Conservation (phyloP, 1,140 invertebrate genomes). For the Dinothrombium tinctorium region DNA sequence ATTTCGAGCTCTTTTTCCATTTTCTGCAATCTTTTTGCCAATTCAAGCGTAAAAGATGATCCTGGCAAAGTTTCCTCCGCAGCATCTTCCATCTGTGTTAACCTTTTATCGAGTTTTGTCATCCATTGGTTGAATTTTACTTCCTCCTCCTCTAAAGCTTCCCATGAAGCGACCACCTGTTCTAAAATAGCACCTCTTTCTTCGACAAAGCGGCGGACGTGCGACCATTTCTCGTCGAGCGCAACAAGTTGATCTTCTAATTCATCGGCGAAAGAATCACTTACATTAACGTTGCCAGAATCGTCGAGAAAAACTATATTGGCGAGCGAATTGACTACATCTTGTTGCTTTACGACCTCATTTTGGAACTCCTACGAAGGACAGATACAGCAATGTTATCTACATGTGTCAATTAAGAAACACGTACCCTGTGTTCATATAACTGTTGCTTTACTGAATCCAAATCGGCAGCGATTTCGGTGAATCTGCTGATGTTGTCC, state of each 20-base stretch:
- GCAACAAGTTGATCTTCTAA: slow-evolving; percentile 63
- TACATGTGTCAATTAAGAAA: neutral
- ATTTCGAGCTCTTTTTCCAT: slow-evolving; percentile 6
- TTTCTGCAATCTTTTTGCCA: slow-evolving; percentile 4
- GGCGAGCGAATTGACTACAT: slow-evolving; percentile 49
- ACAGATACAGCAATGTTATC: neutral
- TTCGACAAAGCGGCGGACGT: slow-evolving; percentile 53
- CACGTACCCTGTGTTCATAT: slow-evolving; percentile 27
- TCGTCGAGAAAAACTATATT: slow-evolving; percentile 71
- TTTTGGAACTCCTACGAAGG: slow-evolving; percentile 32
- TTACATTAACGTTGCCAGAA: slow-evolving; percentile 27
- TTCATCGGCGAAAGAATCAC: slow-evolving; percentile 20
- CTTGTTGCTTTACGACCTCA: slow-evolving; percentile 47
- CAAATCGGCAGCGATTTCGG: slow-evolving; percentile 20
- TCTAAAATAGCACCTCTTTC: slow-evolving; percentile 39
- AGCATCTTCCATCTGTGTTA: slow-evolving; percentile 45
- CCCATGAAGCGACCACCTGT: slow-evolving; percentile 29
- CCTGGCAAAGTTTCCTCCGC: neutral
- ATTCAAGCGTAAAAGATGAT: slow-evolving; percentile 3
- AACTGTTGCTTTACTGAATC: slow-evolving; percentile 26
- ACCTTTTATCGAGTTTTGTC: slow-evolving; percentile 37
- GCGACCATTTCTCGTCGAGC: slow-evolving; percentile 60
- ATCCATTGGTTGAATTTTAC: slow-evolving; percentile 40
- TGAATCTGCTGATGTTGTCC: slow-evolving; percentile 34
- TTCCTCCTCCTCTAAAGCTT: slow-evolving; percentile 32